These are phyloP conservation scores for Harlomillsia oculata DNA, from an alignment of 1,140 invertebrate species.

Conservation along the genomic window DNA sequence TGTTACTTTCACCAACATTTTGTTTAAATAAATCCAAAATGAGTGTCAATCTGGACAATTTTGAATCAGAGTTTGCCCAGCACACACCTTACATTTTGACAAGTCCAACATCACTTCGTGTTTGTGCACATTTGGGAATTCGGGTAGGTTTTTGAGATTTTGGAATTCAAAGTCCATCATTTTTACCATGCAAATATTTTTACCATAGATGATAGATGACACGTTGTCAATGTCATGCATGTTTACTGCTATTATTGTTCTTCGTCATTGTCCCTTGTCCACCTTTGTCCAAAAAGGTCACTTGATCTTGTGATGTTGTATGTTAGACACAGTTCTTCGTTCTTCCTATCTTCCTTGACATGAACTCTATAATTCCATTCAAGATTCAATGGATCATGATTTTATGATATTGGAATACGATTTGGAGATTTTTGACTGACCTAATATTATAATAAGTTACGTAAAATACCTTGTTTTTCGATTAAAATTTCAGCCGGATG, in stretches of 20 bases:
- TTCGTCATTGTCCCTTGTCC: background rate
- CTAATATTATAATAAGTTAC: background rate
- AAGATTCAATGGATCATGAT: too few relatives aligned
- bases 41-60: conserved; percentile 33
- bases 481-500: conserved; percentile 16
- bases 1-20: too few relatives aligned
- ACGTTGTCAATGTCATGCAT: too few relatives aligned
- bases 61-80: conserved; percentile 19
- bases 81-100: conserved; percentile 29
- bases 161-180: background rate
- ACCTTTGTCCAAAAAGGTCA: background rate
- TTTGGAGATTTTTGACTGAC: too few relatives aligned
- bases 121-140: conserved; percentile 20
- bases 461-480: background rate
- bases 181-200: background rate
- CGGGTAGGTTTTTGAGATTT: conserved; percentile 13
- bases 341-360: background rate
- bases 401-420: too few relatives aligned
- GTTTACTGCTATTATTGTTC: too few relatives aligned
- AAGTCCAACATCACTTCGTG: conserved; percentile 30
- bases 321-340: background rate
- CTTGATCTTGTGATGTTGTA: background rate
- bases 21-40: too few relatives aligned
- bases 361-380: too few relatives aligned
- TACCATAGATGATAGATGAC: too few relatives aligned